Conservation (phyloP, 2,797 vertebrate species). For the Squalus acanthias region DNA sequence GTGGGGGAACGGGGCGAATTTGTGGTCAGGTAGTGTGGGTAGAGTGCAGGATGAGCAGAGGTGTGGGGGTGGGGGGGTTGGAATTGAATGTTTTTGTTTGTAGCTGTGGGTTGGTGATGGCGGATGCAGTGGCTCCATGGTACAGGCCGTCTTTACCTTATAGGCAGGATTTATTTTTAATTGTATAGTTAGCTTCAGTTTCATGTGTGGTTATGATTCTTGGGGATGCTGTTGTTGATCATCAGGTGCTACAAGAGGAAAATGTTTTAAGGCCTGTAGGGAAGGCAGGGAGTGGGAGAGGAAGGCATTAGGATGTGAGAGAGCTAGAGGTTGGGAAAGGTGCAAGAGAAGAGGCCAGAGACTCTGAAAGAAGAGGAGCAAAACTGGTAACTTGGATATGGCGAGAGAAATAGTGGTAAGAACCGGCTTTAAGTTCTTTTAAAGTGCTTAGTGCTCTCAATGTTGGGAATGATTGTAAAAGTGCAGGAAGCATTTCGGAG, state of each 20-base stretch:
- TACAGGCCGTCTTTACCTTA: not conserved
- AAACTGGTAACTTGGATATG: not conserved
- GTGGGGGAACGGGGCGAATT: not conserved
- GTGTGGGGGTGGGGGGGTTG: not conserved
- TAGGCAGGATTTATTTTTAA: not conserved
- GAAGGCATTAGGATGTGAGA: not conserved
- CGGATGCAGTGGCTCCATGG: not conserved
- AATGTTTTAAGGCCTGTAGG: not conserved
- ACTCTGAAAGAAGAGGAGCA: not conserved
- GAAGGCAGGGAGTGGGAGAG: not conserved
- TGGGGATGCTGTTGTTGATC: not conserved
- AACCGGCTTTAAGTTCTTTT: not conserved
- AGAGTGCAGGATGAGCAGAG: not conserved
- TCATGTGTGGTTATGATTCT: not conserved
- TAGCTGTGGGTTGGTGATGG: not conserved
- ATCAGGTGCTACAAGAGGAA: not conserved
- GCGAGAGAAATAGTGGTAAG: not conserved
- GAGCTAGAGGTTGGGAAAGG: not conserved
- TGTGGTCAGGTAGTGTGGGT: not conserved
- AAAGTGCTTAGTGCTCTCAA: not conserved
- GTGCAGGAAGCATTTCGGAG: not conserved
- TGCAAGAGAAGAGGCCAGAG: not conserved
- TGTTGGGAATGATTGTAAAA: not conserved
- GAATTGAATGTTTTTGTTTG: not conserved
- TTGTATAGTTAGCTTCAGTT: not conserved